Conservation (phyloP, 2,888 invertebrate species). For the Tanytarsus gracilentus region DNA sequence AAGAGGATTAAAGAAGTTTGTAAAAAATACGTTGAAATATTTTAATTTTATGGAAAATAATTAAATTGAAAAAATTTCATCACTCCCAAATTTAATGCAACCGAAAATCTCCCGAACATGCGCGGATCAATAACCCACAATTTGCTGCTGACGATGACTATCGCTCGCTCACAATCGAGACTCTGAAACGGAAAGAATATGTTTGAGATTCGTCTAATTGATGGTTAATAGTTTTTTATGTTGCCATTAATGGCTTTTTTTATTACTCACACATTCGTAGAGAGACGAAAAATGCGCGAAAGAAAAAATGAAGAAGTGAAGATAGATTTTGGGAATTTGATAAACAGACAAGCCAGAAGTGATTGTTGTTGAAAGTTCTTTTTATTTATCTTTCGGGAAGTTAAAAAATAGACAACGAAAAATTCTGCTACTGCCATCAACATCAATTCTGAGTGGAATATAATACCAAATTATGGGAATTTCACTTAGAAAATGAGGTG, state of each 20-base stretch:
- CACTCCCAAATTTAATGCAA: too few relatives aligned
- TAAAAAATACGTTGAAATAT: too few relatives aligned
- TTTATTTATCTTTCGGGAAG: neutral
- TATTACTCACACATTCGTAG: neutral
- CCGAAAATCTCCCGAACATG: too few relatives aligned
- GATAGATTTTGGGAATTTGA: conserved; percentile 6
- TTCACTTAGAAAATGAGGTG: neutral
- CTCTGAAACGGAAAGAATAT: neutral
- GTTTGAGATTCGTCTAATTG: conserved; percentile 16
- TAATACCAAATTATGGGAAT: conserved; percentile 26
- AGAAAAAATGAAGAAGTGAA: neutral
- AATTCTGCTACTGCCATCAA: neutral
- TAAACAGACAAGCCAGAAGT: conserved; percentile 18
- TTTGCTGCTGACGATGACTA: too few relatives aligned
- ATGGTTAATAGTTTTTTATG: conserved; percentile 21
- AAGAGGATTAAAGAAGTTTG: too few relatives aligned
- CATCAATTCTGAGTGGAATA: neutral
- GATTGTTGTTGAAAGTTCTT: neutral
- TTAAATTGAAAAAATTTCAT: too few relatives aligned
- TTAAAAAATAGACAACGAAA: neutral
- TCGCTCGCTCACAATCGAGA: too few relatives aligned
- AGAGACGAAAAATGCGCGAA: neutral
- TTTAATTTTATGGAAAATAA: too few relatives aligned
- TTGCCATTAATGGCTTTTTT: conserved; percentile 19
- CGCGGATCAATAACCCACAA: too few relatives aligned